A percentile compares a stretch with the other conserved stretches of the same genome.
phyloP scores from a whole-genome alignment of 2,113 vertebrate species.

The Scatophagus argus region DNA sequence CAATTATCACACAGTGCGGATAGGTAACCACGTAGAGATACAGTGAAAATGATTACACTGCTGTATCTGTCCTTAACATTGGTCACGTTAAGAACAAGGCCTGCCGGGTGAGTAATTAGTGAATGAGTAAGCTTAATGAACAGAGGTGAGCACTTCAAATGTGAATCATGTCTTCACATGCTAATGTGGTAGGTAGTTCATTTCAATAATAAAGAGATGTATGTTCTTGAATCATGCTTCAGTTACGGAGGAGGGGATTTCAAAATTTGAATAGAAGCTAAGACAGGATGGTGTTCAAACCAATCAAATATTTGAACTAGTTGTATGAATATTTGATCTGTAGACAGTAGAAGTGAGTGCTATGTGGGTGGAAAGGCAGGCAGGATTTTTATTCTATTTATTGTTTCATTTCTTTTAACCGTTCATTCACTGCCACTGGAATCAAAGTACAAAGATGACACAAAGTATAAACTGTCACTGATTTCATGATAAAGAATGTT shows the following conservation, averaged over 20 bases:
- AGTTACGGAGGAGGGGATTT: constrained; percentile 60
- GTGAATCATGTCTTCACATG: constrained; percentile 61
- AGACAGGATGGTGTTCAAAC: constrained; percentile 24
- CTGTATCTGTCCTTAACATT: constrained; percentile 52
- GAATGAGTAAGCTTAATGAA: constrained; percentile 67
- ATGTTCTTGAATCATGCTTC: constrained; percentile 63
- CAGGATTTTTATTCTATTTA: constrained; percentile 18
- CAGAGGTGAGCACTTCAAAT: constrained; percentile 66
- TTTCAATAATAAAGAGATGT: constrained; percentile 64
- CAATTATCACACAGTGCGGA: constrained; percentile 37
- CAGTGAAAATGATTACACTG: constrained; percentile 52
- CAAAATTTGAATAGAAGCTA: constrained; percentile 44
- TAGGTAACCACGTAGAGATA: constrained; percentile 44
- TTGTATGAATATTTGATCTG: constrained; percentile 63
- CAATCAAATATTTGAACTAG: constrained; percentile 64
- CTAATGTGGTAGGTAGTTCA: constrained; percentile 62
- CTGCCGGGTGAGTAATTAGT: constrained; percentile 61
- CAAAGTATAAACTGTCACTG: constrained; percentile 20
- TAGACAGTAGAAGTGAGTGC: constrained; percentile 30
- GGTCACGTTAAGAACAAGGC: constrained; percentile 55
- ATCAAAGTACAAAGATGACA: constrained; percentile 28
- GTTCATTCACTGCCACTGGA: constrained; percentile 12
- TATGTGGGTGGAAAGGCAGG: constrained; percentile 44
- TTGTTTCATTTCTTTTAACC: constrained; percentile 41
- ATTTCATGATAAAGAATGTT: background rate